Evolutionary conservation across 2,797 vertebrate species (phyloP), one percentile per base, ranked within the genome.

Genomic region (Pygocentrus nattereri): DNA sequence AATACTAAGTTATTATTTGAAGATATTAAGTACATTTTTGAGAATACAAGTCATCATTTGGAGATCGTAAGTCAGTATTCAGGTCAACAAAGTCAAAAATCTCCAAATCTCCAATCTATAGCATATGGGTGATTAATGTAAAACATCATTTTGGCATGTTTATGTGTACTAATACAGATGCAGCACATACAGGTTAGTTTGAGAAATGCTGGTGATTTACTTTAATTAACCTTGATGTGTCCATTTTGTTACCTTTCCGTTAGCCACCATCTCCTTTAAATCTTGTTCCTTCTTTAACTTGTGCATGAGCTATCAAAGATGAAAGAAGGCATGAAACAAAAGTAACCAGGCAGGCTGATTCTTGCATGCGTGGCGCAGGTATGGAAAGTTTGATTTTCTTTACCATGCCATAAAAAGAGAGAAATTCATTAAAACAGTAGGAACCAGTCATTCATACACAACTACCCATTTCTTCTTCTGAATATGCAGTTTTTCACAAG

Each of bases 391-490:
- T 19, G 15, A 21, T 7, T 69, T 38, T 41, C 64, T 16, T 79
- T 30, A 15, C 30, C 27, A 25, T 12, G 44, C 30, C 49, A 72
- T 68, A 71, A 80, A 47, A 80, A 69, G 27, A 49, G 67, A 80
- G 59, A 76, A 65, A 77, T 76, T 16, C 58, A 1, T 68, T 79
- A 47, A 34, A 27, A 65, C 77, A 82, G 82, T 80, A 79, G 82
- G 85, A 54, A 65, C 59, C 16, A 31, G 18, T 64, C 82, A 23
- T 38, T 54, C 41, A 44, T 73, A 56, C 68, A 61, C 19, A 8
- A 76, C 27, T 68, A n/a, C 77, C 58, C 79, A 72, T 73, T 61
- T 71, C 52, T 71, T 58, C 69, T 41, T 12, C 10, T 44, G 62
- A 56, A 71, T 76, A 64, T 25, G 7, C 6, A 18, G 2, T 6